Evolutionary conservation across 2,113 vertebrate genomes (phyloP), one percentile per base, ranked within the genome.

Genomic region (Hippocampus abdominalis): DNA sequence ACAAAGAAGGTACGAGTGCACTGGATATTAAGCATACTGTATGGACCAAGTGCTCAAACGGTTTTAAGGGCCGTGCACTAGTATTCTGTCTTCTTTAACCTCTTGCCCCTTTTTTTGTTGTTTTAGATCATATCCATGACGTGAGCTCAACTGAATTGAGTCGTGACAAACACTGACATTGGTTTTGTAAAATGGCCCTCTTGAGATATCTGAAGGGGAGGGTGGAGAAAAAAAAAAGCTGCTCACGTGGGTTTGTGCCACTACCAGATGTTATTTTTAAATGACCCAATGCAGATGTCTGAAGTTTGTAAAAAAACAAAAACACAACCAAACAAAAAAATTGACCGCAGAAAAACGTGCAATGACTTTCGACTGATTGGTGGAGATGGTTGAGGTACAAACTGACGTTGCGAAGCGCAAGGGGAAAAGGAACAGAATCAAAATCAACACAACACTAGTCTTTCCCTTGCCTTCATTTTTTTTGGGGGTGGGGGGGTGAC

Each of bases 191-290:
- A 77, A 16, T 51, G 48, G 75, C 75, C 16, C 67, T 76, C 71
- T 71, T 39, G 64, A 72, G 69, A 60, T 73, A 4, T 46, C 64
- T 65, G 65, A 66, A 44, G 53, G 12, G 66, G 64, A 71, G 21
- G 54, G 42, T 32, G 74, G 46, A 59, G 15, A 1, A 5, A 36
- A 18, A 61, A 62, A 59, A 32, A 60, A 29, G 69, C 74, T 69
- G 67, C 81, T 70, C 64, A 49, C 53, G 53, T 79, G 36, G 40
- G 36, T 79, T 76, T 27, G 49, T 5, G 66, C 53, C 27, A 66
- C 70, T 74, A 75, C 74, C 54, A 51, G 57, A 44, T 78, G 80
- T 77, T 82, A 76, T 89, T 87, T 88, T 86, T 78, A 61, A 80
- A 78, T 23, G 75, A 78, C 59, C 6, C 61, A 79, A 80, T 82